Evolutionary conservation across 1,140 invertebrate genomes (phyloP).

Genomic region (Orchestia grillus): DNA sequence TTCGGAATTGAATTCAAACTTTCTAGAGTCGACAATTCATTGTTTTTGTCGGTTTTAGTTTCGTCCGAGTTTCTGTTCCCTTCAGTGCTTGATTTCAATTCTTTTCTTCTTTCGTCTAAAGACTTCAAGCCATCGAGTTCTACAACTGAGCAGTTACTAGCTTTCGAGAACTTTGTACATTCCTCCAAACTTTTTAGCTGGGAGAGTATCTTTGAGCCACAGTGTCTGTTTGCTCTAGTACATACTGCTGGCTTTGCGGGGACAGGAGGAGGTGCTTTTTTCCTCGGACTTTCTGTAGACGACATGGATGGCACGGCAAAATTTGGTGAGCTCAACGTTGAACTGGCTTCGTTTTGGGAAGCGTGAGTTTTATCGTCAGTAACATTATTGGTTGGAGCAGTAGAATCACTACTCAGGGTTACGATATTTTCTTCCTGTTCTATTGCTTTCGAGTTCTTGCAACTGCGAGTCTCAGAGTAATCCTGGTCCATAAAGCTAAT

Average conservation of each 20-base stretch:
- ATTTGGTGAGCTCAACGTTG: neutral
- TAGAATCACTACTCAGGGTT: neutral
- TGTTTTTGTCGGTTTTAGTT: neutral
- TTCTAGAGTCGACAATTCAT: neutral
- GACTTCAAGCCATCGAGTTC: conserved; percentile 60
- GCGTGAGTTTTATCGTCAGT: neutral
- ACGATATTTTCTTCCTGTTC: neutral
- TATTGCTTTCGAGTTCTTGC: neutral
- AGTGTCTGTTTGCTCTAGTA: conserved; percentile 57
- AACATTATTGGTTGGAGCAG: neutral
- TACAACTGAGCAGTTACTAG: conserved; percentile 24
- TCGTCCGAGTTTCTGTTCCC: neutral
- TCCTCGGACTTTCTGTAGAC: neutral
- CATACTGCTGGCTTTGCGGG: conserved; percentile 65
- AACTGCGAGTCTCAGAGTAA: neutral
- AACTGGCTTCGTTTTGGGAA: neutral
- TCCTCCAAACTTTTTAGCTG: conserved; percentile 66
- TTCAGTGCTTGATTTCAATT: conserved; percentile 53
- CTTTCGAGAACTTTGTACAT: conserved; percentile 56
- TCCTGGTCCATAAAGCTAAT: neutral
- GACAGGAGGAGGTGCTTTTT: conserved; percentile 65
- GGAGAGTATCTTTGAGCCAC: conserved; percentile 62
- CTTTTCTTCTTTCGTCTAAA: conserved; percentile 61
- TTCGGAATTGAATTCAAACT: neutral
- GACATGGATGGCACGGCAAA: neutral